Evolutionary conservation across 2,888 invertebrate genomes (phyloP), one percentile per base, ranked within the genome.

Genomic region (Trichopoda pennipes): DNA sequence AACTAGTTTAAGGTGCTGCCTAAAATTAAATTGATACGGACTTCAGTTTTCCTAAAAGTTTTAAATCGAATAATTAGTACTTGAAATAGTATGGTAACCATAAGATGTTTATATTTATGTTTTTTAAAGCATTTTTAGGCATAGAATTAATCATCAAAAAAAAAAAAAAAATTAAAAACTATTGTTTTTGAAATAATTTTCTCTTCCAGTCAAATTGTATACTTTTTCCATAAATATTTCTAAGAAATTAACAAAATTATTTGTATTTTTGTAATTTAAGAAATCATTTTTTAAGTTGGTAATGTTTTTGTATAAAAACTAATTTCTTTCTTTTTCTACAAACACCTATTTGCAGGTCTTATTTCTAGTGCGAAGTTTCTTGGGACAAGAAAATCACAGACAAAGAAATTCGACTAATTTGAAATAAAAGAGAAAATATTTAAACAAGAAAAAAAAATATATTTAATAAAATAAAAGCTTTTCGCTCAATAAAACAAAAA

Each of bases 291-390:
- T 23, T 21, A 14, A 44, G 2, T n/a, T 16, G 1, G n/a, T 14
- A 44, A 44, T 16, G 19, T 44, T 69, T 23, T 44, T 16, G 23
- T 6, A 51, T 16, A n/a, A 42, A 53, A 61, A 38, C 21, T 49
- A 66, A 64, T 47, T 58, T 47, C 14, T 47, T 4, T n/a, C 7
- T 49, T 17, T 68, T 28, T 60, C 60, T 23, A 51, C 32, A 1
- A 17, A 19, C 55, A 0, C 63, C 1, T 70, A 23, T 28, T 77
- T 78, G 14, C 66, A 79, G 78, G 66, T 73, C 60, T 44, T 38
- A 61, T 69, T 77, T 69, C 47, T 49, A 23, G 32, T 35, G 51
- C 10, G 32, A 23, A 49, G 14, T 49, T 68, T 58, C 17, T 76
- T 68, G 32, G 7, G 7, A 14, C 42, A 53, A 68, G 51, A 64